Percentiles rank a stretch among this genome's conserved stretches.
Evolutionary conservation across 2,888 invertebrate species (phyloP).

Genomic region (Gibbula magus): DNA sequence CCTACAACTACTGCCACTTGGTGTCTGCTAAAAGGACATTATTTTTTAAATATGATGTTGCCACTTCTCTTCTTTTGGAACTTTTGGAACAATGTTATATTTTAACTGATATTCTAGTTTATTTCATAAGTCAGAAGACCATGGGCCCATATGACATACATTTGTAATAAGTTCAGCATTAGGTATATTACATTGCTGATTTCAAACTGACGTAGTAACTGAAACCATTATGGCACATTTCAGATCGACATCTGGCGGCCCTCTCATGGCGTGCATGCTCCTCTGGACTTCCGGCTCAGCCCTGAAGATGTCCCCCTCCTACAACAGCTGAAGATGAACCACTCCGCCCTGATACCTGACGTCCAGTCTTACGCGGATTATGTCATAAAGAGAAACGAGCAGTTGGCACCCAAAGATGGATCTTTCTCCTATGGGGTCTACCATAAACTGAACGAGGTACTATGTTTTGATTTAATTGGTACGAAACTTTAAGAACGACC

Average conservation of each 20-base stretch:
- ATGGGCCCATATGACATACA: too few relatives aligned
- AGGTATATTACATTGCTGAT: too few relatives aligned
- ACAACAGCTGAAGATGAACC: constrained; percentile 22
- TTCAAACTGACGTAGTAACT: too few relatives aligned
- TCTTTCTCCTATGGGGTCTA: constrained; percentile 48
- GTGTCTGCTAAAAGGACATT: too few relatives aligned
- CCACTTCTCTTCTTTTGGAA: too few relatives aligned
- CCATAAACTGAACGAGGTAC: constrained; percentile 49
- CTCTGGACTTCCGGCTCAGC: constrained; percentile 29
- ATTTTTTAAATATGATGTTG: too few relatives aligned
- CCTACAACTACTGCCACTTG: too few relatives aligned
- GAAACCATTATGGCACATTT: background rate
- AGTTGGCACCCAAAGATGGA: background rate
- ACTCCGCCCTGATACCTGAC: constrained; percentile 37
- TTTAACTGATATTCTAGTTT: too few relatives aligned
- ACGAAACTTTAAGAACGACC: background rate
- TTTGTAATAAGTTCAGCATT: too few relatives aligned
- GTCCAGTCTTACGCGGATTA: constrained; percentile 40
- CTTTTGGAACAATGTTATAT: too few relatives aligned
- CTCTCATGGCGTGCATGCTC: constrained; percentile 16
- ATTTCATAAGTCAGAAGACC: too few relatives aligned
- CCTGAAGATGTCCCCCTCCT: constrained; percentile 16
- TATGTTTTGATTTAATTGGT: background rate
- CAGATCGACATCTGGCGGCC: constrained; percentile 36
- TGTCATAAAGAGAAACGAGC: constrained; percentile 26